Conservation (phyloP, 2,888 invertebrate genomes). For the Tromatobia lineatoria region DNA sequence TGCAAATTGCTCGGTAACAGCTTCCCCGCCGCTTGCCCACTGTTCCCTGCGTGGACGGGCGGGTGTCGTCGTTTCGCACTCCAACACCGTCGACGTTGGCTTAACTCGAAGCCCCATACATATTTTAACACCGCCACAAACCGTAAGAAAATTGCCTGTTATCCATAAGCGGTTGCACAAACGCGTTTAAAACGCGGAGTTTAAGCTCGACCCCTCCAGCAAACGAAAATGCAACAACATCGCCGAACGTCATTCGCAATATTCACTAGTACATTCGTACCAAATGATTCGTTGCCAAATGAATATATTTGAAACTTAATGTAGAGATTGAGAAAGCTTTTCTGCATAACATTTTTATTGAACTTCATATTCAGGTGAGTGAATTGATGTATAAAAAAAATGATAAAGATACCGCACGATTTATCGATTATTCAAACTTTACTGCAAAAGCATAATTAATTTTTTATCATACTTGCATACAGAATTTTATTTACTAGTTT, state of each 20-base stretch:
- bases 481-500: too few relatives aligned
- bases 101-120: conserved; percentile 85
- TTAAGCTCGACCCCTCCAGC: conserved; percentile 52
- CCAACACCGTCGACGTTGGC: conserved; percentile 76
- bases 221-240: conserved; percentile 64
- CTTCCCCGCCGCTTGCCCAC: conserved; percentile 80
- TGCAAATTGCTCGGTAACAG: conserved; percentile 85
- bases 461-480: too few relatives aligned
- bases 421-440: too few relatives aligned
- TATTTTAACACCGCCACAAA: conserved; percentile 84
- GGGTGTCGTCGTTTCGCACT: conserved; percentile 62
- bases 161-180: conserved; percentile 83
- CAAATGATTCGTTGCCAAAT: too few relatives aligned
- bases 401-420: too few relatives aligned
- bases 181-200: conserved; percentile 77
- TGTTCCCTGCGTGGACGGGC: conserved; percentile 53
- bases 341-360: too few relatives aligned
- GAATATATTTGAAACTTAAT: too few relatives aligned
- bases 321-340: too few relatives aligned
- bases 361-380: too few relatives aligned
- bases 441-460: too few relatives aligned
- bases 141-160: conserved; percentile 85
- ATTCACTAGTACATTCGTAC: conserved; percentile 13
- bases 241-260: conserved; percentile 53
- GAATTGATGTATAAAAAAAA: too few relatives aligned